Percentiles rank a stretch among this genome's conserved stretches.
phyloP scores from a whole-genome alignment of 2,797 vertebrate species.

The Picus viridis region DNA sequence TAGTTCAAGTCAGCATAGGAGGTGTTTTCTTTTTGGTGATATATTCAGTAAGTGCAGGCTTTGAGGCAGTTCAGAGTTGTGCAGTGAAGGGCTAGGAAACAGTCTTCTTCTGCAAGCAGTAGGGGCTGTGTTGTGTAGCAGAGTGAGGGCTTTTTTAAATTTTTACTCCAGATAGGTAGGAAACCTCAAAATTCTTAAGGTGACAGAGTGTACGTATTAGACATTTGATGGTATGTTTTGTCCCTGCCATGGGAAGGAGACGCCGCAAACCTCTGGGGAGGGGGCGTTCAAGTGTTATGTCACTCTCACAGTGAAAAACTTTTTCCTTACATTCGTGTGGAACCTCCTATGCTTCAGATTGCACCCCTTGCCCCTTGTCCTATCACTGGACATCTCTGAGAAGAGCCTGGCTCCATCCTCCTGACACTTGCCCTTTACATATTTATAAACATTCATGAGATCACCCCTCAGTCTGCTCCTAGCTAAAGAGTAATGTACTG shows the following conservation, averaged over 20 bases:
- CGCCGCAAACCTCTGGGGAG: too few species aligned
- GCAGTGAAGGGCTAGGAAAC: background rate
- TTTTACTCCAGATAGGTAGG: background rate
- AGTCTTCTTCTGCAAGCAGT: fast-evolving
- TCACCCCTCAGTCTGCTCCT: too few species aligned
- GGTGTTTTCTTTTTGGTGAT: background rate
- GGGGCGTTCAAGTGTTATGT: too few species aligned
- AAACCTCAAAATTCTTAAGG: background rate
- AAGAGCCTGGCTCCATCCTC: too few species aligned
- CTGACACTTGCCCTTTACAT: too few species aligned
- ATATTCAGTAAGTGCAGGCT: background rate
- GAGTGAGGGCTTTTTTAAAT: background rate
- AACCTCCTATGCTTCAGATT: too few species aligned
- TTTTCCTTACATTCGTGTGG: too few species aligned
- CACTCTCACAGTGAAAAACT: too few species aligned
- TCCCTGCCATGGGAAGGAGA: background rate
- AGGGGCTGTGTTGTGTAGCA: background rate
- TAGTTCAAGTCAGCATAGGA: background rate
- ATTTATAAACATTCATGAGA: too few species aligned
- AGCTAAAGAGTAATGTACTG: background rate
- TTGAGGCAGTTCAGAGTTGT: background rate
- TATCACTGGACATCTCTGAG: too few species aligned
- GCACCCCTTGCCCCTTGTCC: too few species aligned
- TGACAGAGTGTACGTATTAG: background rate
- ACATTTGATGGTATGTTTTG: background rate